phyloP scores from a whole-genome alignment of 2,888 invertebrate species.

The Dryadula phaetusa region DNA sequence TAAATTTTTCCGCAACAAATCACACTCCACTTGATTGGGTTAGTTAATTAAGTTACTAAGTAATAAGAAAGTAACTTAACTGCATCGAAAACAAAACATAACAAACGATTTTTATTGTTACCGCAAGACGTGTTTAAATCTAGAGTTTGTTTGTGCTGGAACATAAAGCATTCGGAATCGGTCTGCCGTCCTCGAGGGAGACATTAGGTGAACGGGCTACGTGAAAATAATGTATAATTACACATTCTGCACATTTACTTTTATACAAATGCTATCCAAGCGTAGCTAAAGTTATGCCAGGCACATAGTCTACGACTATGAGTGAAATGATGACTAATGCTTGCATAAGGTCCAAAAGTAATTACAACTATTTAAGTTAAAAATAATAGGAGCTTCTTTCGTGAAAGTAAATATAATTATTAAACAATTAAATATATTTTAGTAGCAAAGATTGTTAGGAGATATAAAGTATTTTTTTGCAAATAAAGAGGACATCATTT shows the following conservation, averaged over 20 bases:
- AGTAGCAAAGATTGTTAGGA: no score
- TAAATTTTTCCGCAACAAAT: not conserved
- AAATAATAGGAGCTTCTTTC: not conserved
- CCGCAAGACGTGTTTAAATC: slow-evolving; percentile 32
- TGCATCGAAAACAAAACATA: slow-evolving; percentile 4
- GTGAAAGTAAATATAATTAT: not conserved
- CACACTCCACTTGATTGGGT: not conserved
- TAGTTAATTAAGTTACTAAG: no score
- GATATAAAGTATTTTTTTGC: no score
- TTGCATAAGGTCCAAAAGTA: not conserved
- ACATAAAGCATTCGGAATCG: slow-evolving; percentile 46
- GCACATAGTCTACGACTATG: no score
- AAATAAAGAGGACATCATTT: no score
- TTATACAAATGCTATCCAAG: slow-evolving; percentile 14
- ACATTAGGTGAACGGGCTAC: slow-evolving; percentile 41
- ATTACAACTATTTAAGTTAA: not conserved
- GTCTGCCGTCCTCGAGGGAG: slow-evolving; percentile 42
- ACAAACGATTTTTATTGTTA: slow-evolving; percentile 28
- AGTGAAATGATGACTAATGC: slow-evolving; percentile 10
- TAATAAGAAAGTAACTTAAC: slow-evolving; percentile 12
- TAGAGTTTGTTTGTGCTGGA: slow-evolving; percentile 41
- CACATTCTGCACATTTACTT: slow-evolving; percentile 24
- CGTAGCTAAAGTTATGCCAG: slow-evolving; percentile 4
- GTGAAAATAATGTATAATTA: slow-evolving; percentile 37
- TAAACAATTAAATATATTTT: no score